Base-by-base conservation (phyloP, 2,113 vertebrate species). In the Megaleporinus macrocephalus region DNA sequence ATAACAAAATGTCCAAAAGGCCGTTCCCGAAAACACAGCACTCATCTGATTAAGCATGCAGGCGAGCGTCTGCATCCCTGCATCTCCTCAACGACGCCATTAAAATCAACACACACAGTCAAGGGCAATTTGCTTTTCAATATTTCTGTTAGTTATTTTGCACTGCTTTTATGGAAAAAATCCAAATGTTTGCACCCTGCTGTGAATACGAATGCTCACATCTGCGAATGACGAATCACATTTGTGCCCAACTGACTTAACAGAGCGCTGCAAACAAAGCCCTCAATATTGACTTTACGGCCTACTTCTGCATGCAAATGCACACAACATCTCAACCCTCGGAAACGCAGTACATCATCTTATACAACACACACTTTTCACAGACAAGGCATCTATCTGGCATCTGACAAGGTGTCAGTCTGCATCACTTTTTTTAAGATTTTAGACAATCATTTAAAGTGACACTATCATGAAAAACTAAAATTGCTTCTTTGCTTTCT, bases 91-190 rank as follows among this genome's bases (percentile, higher is more conserved):
- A 63, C 70, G 49, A 36, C 51, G 27, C 1, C 79, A 81, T 75
- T 75, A 41, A 68, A 81, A 81, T 41, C 55, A 29, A 49, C 78
- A 80, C 47, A 36, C 49, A 14, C 49, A n/a, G 71, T 74, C 79
- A 36, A 66, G 61, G 62, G 22, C 16, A 7, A 24, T 74, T 73
- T 13, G 22, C 69, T 65, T 49, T 65, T 51, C 26, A 51, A 33
- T 63, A 61, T 44, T 75, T 24, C 41, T 44, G 33, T 76, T 68
- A n/a, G 53, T 13, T 22, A 51, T 62, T 65, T 22, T 75, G 12
- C 57, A 16, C 36, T 81, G 14, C 53, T 81, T 81, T 41, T 26
- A 29, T 74, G 18, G 30, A 66, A 65, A 53, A 6, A 10, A n/a
- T n/a, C 16, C 27, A 26, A 75, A 75, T 57, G 44, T 74, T 24